phyloP scores from a whole-genome alignment of 1,140 invertebrate species.

The Nasonia giraulti region DNA sequence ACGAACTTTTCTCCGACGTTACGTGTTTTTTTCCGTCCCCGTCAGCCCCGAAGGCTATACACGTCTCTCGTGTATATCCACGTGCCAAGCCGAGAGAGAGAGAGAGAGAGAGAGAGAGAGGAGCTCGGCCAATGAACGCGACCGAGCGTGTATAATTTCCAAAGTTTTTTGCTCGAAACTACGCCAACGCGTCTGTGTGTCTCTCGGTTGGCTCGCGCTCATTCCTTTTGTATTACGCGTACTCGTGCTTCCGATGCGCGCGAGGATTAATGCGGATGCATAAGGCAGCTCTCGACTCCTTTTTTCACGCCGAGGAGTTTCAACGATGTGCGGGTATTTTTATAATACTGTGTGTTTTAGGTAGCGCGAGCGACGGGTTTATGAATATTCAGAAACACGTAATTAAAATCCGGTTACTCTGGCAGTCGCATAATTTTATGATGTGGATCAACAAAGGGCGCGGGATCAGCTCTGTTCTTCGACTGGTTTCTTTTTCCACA shows the following conservation, averaged over 20 bases:
- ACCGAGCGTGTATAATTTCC: conserved; percentile 23
- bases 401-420: conserved; percentile 15
- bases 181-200: background rate
- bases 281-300: background rate
- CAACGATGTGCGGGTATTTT: no score
- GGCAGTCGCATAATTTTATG: no score
- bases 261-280: background rate
- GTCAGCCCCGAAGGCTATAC: background rate
- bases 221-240: background rate
- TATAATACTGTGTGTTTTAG: no score
- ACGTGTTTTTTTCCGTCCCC: conserved; percentile 36
- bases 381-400: background rate
- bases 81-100: conserved; percentile 5
- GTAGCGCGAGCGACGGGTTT: background rate
- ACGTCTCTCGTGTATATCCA: background rate
- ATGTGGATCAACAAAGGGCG: no score
- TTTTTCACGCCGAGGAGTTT: no score
- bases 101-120: no score
- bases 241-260: background rate
- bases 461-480: background rate
- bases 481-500: background rate
- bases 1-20: conserved; percentile 67
- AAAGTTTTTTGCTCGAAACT: conserved; percentile 10
- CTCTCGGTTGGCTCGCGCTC: background rate
- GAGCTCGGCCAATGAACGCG: background rate